Evolutionary conservation across 2,888 invertebrate species (phyloP).

Genomic region (Bombylius major): DNA sequence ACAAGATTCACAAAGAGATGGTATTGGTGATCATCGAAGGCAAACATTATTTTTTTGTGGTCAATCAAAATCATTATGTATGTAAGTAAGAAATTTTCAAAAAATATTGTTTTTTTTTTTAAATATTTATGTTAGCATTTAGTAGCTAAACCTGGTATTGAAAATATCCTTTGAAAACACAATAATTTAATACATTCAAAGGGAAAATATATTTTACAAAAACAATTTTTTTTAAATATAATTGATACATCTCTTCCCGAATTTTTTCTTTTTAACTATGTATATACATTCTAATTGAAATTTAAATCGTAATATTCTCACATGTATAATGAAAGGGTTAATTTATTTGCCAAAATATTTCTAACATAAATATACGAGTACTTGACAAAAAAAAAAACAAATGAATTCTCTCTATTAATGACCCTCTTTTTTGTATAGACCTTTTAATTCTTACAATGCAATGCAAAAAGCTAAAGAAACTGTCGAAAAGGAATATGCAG

Average conservation of each 20-base stretch:
- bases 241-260: too few relatives aligned
- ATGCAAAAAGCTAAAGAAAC: slow-evolving; percentile 70
- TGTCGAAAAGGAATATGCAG: slow-evolving; percentile 73
- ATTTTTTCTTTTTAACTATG: too few relatives aligned
- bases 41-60: slow-evolving; percentile 84
- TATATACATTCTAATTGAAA: too few relatives aligned
- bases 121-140: too few relatives aligned
- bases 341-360: too few relatives aligned
- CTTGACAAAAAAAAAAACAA: too few relatives aligned
- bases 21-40: slow-evolving; percentile 67
- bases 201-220: neutral
- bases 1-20: slow-evolving; percentile 62
- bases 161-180: too few relatives aligned
- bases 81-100: slow-evolving; percentile 42
- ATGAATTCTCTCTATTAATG: too few relatives aligned
- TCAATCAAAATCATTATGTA: slow-evolving; percentile 59
- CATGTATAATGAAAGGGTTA: too few relatives aligned
- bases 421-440: slow-evolving; percentile 41
- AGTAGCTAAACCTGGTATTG: too few relatives aligned
- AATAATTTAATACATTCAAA: neutral
- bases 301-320: too few relatives aligned
- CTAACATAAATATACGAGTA: too few relatives aligned
- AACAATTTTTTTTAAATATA: slow-evolving; percentile 16
- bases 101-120: neutral
- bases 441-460: slow-evolving; percentile 70